phyloP scores from a whole-genome alignment of 2,888 invertebrate genomes.

The Scelioninae gen. 2 region DNA sequence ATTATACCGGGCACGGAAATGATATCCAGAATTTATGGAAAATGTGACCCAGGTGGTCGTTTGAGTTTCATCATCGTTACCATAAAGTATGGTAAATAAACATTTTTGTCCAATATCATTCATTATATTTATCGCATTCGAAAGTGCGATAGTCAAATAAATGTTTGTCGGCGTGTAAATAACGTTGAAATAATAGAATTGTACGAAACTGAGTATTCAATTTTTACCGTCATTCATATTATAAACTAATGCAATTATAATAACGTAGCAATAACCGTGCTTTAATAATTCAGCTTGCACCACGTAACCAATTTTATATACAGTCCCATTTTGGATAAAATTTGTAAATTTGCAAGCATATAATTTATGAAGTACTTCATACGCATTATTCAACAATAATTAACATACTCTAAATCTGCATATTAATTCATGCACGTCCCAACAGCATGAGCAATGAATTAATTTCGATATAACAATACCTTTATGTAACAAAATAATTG shows the following conservation, averaged over 20 bases:
- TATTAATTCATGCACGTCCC: constrained; percentile 31
- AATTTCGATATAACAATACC: constrained; percentile 38
- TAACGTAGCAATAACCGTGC: constrained; percentile 7
- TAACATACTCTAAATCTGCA: constrained; percentile 31
- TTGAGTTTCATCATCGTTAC: too few species aligned
- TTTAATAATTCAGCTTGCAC: constrained; percentile 9
- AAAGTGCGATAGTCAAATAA: too few species aligned
- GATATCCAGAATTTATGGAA: too few species aligned
- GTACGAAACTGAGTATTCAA: background rate
- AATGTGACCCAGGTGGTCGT: too few species aligned
- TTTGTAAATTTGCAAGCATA: constrained; percentile 14
- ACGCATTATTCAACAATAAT: constrained; percentile 36
- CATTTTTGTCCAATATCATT: too few species aligned
- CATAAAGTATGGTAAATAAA: too few species aligned
- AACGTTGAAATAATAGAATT: background rate
- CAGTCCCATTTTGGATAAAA: constrained; percentile 4
- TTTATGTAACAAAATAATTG: constrained; percentile 9
- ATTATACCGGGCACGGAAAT: too few species aligned
- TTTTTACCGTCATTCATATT: too few species aligned
- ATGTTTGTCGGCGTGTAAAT: background rate
- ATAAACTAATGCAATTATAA: constrained; percentile 2
- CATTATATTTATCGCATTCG: too few species aligned
- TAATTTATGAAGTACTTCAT: constrained; percentile 26
- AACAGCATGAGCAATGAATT: constrained; percentile 22
- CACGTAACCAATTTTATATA: background rate